phyloP scores from a whole-genome alignment of 2,888 invertebrate species.

The Lycocerus yunnanus region DNA sequence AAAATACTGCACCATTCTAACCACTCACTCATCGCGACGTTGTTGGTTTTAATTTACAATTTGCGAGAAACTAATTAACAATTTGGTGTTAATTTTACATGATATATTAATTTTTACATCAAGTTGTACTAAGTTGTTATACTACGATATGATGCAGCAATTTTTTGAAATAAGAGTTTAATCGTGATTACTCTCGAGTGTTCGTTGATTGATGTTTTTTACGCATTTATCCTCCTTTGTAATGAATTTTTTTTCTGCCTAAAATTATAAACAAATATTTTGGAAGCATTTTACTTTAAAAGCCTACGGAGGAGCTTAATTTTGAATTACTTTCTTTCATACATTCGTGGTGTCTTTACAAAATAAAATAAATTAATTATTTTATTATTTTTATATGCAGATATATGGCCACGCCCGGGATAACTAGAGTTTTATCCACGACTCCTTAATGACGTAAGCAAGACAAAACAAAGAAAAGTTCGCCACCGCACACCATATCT shows the following conservation, averaged over 20 bases:
- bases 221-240: not conserved
- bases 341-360: not conserved
- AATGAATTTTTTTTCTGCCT: not conserved
- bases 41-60: conserved; percentile 39
- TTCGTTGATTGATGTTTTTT: conserved; percentile 3
- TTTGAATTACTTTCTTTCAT: not conserved
- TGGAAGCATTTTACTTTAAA: not conserved
- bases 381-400: conserved; percentile 31
- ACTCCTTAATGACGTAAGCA: conserved; percentile 60
- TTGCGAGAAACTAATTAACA: conserved; percentile 38
- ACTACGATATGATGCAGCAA: not conserved
- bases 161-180: not conserved
- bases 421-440: conserved; percentile 44
- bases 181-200: not conserved
- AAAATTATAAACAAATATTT: not conserved
- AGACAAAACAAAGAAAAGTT: conserved; percentile 61
- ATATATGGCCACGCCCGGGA: conserved; percentile 40
- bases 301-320: not conserved
- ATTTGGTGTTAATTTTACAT: conserved; percentile 36
- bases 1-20: conserved; percentile 42
- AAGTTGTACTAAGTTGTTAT: not conserved
- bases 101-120: conserved; percentile 30
- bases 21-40: conserved; percentile 30
- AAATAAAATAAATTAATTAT: not conserved
- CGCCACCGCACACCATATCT: conserved; percentile 30